Evolutionary conservation across 2,888 invertebrate species (phyloP).

Genomic region (Drosophila setosimentum): DNA sequence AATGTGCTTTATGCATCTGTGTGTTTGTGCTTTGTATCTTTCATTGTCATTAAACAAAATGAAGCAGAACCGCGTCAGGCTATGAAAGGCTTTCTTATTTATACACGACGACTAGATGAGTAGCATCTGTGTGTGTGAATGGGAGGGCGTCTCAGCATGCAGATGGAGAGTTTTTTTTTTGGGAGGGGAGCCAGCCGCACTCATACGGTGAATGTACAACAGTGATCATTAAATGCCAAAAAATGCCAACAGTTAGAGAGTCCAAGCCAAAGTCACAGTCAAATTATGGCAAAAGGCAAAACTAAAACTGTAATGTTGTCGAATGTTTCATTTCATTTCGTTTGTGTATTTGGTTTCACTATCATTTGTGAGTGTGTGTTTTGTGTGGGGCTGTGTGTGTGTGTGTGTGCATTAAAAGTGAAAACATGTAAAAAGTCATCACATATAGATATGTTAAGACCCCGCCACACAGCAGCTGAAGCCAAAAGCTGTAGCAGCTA

Average conservation of each 20-base stretch:
- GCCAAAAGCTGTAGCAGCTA: conserved; percentile 23
- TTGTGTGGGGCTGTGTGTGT: conserved; percentile 26
- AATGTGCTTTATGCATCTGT: conserved; percentile 20
- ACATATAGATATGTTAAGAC: conserved; percentile 53
- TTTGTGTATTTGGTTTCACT: conserved; percentile 68
- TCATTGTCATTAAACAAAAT: conserved; percentile 80
- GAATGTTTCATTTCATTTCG: conserved; percentile 66
- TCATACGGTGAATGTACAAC: conserved; percentile 55
- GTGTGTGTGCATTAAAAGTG: conserved; percentile 70
- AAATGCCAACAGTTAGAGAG: conserved; percentile 68
- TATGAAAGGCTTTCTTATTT: conserved; percentile 67
- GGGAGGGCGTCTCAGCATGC: conserved; percentile 8
- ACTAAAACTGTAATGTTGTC: conserved; percentile 75
- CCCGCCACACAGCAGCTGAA: not conserved
- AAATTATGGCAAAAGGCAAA: conserved; percentile 77
- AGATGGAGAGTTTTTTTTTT: not conserved
- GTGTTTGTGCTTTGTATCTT: conserved; percentile 43
- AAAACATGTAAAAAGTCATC: conserved; percentile 73
- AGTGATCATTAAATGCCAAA: conserved; percentile 79
- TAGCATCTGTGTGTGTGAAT: conserved; percentile 17
- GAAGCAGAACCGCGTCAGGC: conserved; percentile 76
- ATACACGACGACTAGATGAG: conserved; percentile 30
- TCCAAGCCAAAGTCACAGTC: conserved; percentile 60
- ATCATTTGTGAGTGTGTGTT: conserved; percentile 36
- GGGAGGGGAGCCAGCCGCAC: conserved; percentile 5